These are phyloP conservation scores for Pseudorectes ferrugineus DNA, from an alignment of 2,113 vertebrate species.

Conservation along the genomic window DNA sequence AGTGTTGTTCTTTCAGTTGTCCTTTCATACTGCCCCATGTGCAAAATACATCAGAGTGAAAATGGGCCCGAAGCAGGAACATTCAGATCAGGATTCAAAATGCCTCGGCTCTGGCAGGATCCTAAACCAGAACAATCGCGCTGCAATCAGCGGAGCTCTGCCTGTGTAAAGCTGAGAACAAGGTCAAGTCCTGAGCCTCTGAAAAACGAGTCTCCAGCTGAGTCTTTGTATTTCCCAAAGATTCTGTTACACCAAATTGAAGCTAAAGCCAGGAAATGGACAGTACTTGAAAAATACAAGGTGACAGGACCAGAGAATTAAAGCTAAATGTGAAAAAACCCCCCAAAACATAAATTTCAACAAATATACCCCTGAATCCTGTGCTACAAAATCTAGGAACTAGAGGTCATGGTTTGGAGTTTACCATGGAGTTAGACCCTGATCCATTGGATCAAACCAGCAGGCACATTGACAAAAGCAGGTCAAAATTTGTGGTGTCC, in stretches of 20 bases:
- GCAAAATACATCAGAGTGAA: background rate
- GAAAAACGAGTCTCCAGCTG: constrained; percentile 37
- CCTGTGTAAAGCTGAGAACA: background rate
- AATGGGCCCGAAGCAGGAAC: background rate
- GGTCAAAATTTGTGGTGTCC: background rate
- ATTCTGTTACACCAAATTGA: constrained; percentile 26
- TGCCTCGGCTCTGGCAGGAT: background rate
- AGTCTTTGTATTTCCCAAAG: constrained; percentile 39
- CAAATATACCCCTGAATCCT: background rate
- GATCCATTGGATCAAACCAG: background rate
- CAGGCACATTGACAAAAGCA: background rate
- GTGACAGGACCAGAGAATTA: background rate
- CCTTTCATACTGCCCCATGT: background rate
- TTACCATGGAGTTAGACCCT: background rate
- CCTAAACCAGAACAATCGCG: background rate
- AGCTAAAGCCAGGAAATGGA: constrained; percentile 15
- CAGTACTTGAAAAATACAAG: constrained; percentile 10
- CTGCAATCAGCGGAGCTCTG: background rate
- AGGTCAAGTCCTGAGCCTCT: constrained; percentile 44
- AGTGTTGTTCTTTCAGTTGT: background rate
- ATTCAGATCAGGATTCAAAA: background rate
- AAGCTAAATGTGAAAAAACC: background rate
- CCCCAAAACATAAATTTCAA: background rate
- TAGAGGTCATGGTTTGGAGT: background rate
- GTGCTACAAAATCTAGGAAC: background rate